Base-by-base conservation (phyloP, 2,888 invertebrate genomes). In the Yponomeuta evonymella region DNA sequence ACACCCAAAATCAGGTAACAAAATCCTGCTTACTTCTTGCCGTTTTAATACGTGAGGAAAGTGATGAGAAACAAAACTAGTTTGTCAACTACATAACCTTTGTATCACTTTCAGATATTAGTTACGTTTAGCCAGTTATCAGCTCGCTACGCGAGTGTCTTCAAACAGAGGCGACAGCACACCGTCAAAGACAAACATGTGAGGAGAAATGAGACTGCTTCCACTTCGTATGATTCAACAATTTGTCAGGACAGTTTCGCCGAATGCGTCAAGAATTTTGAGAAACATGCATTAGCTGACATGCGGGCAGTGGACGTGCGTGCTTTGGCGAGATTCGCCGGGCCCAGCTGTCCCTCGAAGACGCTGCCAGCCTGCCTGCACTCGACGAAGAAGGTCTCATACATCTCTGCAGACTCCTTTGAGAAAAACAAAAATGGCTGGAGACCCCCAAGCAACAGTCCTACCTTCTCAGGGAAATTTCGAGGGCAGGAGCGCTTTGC, bases 121-220 rank as follows among this genome's bases (percentile, higher is more conserved):
- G 86, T 92, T 84, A 91, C 86, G 87, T 87, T 92, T 84, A 90
- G 89, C 76, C 93, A 92, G 78, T 77, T 93, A 80, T 89, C 92
- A 73, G 80, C 89, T 73, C 83, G 92, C 74, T 92, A 91, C 77
- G 82, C 89, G 72, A 84, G 85, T 80, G 76, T 89, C 79, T 90
- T 92, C 75, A 92, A 87, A 76, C 86, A 88, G 73, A 86, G 88
- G 72, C 92, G 90, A 78, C 87, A 90, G 64, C 84, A 74, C 74
- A 80, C 78, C 73, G 80, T 79, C 33, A 88, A 81, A 79, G 84
- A 75, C 74, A 86, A 86, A 75, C 78, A 89, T 85, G 87, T 88
- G 79, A 90, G 82, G 72, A 80, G 79, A 65, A 86, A 86, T 73
- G 86, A 89, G 73, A 76, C 78, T 72, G 75, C 83, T 12, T 74